Evolutionary conservation across 2,888 invertebrate genomes (phyloP).

Genomic region (Harpalus rubripes): DNA sequence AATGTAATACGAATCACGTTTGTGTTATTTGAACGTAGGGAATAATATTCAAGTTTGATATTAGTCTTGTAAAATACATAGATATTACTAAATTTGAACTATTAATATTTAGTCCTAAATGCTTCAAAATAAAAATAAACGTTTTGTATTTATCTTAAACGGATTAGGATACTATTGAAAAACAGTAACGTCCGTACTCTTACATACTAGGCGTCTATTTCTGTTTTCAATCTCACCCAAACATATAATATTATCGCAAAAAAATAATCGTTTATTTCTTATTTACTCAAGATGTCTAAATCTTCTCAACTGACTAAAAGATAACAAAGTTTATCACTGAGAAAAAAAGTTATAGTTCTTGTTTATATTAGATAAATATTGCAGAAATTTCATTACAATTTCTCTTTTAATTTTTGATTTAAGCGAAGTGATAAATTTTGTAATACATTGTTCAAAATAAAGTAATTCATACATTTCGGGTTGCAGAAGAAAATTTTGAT

Average conservation of each 20-base stretch:
- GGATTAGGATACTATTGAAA: too few species aligned
- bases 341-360: not conserved
- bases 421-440: constrained; percentile 1
- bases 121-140: too few species aligned
- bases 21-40: too few species aligned
- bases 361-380: constrained; percentile 1
- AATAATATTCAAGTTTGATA: too few species aligned
- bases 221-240: not conserved
- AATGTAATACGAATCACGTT: too few species aligned
- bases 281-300: not conserved
- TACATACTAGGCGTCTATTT: too few species aligned
- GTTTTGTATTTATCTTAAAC: too few species aligned
- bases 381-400: not conserved
- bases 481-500: constrained; percentile 52
- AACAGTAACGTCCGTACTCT: too few species aligned
- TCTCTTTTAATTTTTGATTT: not conserved
- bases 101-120: too few species aligned
- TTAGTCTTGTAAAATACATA: too few species aligned
- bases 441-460: constrained; percentile 23
- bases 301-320: not conserved
- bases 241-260: not conserved
- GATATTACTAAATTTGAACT: too few species aligned
- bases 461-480: constrained; percentile 36
- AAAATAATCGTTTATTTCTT: not conserved
- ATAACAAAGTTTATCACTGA: not conserved